Conservation (phyloP, 1,140 invertebrate species). For the Drosophila parvula region DNA sequence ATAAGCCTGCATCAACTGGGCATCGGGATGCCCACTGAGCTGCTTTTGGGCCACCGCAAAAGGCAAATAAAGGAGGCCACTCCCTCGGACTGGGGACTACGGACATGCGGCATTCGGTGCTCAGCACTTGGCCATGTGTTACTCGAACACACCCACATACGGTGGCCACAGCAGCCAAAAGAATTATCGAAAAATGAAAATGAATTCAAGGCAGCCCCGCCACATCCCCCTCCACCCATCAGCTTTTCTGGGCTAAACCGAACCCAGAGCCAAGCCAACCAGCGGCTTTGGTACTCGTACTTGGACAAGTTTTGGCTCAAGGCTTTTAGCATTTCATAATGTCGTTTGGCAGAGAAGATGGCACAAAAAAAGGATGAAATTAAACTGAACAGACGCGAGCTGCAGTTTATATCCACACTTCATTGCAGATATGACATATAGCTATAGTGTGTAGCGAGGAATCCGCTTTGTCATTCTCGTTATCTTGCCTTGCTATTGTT, state of each 20-base stretch:
- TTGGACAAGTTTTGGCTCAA: conserved; percentile 61
- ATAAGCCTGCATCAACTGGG: conserved; percentile 65
- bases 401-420: conserved; percentile 50
- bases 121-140: conserved; percentile 54
- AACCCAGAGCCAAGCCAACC: conserved; percentile 2
- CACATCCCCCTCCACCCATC: neutral
- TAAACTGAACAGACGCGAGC: conserved; percentile 37
- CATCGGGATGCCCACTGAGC: conserved; percentile 39
- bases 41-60: conserved; percentile 44
- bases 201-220: conserved; percentile 69
- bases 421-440: conserved; percentile 41
- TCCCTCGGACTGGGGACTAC: neutral
- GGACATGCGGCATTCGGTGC: conserved; percentile 6
- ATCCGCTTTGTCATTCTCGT: conserved; percentile 5
- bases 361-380: conserved; percentile 34
- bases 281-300: conserved; percentile 38
- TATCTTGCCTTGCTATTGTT: neutral
- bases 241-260: conserved; percentile 18
- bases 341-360: conserved; percentile 48
- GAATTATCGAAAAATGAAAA: conserved; percentile 82
- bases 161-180: conserved; percentile 47
- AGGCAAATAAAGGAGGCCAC: conserved; percentile 22
- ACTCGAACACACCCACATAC: conserved; percentile 35
- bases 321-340: conserved; percentile 65
- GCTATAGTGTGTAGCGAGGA: conserved; percentile 18